Conservation (phyloP, 2,113 vertebrate genomes). For the Regulus satrapa region DNA sequence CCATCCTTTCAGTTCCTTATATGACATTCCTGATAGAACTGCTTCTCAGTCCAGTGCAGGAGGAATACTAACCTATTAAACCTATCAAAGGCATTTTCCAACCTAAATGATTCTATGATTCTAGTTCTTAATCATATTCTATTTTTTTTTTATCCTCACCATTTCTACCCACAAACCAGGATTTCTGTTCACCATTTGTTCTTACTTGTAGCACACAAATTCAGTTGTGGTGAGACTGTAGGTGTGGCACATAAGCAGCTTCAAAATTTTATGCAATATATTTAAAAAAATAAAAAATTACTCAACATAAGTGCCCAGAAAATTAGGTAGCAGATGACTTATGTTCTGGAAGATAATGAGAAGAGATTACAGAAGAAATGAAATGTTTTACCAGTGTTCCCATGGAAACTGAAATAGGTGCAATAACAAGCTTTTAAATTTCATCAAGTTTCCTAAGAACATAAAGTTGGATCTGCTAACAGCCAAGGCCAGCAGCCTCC, state of each 20-base stretch:
- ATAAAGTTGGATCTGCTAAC: not conserved
- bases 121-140: not conserved
- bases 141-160: not conserved
- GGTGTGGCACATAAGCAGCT: not conserved
- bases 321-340: constrained; percentile 1
- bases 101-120: not conserved
- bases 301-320: not conserved
- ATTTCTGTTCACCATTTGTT: not conserved
- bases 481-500: not conserved
- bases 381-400: not conserved
- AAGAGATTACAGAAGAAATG: not conserved
- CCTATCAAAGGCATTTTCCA: not conserved
- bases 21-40: not conserved
- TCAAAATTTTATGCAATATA: not conserved
- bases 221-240: not conserved
- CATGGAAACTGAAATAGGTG: constrained; percentile 1
- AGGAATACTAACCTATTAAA: not conserved
- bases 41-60: not conserved
- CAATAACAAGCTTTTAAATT: not conserved
- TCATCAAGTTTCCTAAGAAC: not conserved
- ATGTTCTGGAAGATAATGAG: not conserved
- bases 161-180: not conserved
- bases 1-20: not conserved
- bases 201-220: not conserved
- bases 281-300: not conserved